These are phyloP conservation scores for Thera obeliscata DNA, from an alignment of 2,888 invertebrate genomes.

Conservation along the genomic window DNA sequence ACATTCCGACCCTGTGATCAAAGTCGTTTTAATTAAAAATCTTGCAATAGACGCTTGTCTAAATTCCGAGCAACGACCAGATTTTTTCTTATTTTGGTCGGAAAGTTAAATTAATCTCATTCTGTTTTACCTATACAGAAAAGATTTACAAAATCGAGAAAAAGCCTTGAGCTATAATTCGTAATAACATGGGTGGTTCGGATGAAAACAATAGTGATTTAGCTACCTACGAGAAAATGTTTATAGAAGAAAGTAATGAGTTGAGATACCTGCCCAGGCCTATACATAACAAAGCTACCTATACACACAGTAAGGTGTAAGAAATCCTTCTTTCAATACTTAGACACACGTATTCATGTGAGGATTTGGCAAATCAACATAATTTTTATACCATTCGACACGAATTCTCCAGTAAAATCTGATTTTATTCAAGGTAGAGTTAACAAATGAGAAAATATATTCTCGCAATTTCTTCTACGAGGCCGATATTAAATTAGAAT, in stretches of 20 bases:
- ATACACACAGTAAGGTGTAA: background rate
- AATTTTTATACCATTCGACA: conserved; percentile 54
- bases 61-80: conserved; percentile 71
- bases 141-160: conserved; percentile 34
- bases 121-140: conserved; percentile 47
- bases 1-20: conserved; percentile 77
- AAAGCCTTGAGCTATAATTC: conserved; percentile 30
- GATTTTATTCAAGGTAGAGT: conserved; percentile 66
- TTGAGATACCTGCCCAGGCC: background rate
- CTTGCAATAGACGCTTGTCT: conserved; percentile 76
- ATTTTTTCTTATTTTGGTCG: conserved; percentile 64
- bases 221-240: conserved; percentile 28
- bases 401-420: conserved; percentile 57
- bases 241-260: conserved; percentile 21
- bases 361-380: conserved; percentile 35
- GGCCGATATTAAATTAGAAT: conserved; percentile 77
- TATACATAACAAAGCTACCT: background rate
- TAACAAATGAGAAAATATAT: conserved; percentile 73
- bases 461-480: conserved; percentile 69
- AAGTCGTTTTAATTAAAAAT: conserved; percentile 81
- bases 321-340: conserved; percentile 2
- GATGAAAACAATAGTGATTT: conserved; percentile 33
- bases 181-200: conserved; percentile 36
- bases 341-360: conserved; percentile 35
- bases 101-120: conserved; percentile 71